Evolutionary conservation across 2,888 invertebrate genomes (phyloP), one percentile per base, ranked within the genome.

Genomic region (Zygogramma bicolorata): DNA sequence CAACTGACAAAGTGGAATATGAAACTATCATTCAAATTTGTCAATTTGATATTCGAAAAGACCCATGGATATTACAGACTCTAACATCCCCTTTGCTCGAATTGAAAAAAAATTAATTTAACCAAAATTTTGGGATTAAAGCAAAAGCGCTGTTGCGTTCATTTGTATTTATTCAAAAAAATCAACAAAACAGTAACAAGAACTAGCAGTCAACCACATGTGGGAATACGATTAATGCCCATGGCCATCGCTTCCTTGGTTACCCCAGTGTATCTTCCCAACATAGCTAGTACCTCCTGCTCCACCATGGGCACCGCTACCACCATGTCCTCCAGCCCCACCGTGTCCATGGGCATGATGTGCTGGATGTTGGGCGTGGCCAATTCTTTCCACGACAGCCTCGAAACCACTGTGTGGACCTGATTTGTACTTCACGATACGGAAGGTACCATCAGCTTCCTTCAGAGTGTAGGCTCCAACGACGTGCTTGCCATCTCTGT

Each of bases 371-470:
- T n/a, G n/a, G n/a, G n/a, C n/a, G n/a, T n/a, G n/a, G n/a, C n/a
- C n/a, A n/a, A n/a, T n/a, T 34, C 77, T 70, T 66, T 77, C 78
- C 13, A 81, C 81, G 0, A 81, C 77, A n/a, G 81, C 81, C 46
- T 81, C 76, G 65, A 81, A 80, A 10, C 81, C 81, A 31, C 73
- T 61, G 58, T 81, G 77, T 31, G 72, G 75, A 8, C 70, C 75
- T 15, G 75, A 70, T 65, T 73, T 82, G 80, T 87, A 87, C 72
- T 86, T 82, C 5, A 87, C 87, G 6, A 84, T 81, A 10, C 87
- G 81, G 18, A 79, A 80, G 60, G 86, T 86, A 75, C 87, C 87
- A 78, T 87, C 87, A 27, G 87, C 83, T 76, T 87, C 86, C 46
- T 84, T 79, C 13, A 87, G 69, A 62, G 82, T 81, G 80, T 87